Base-by-base conservation (phyloP, 2,888 invertebrate species). In the Thelaira solivaga region DNA sequence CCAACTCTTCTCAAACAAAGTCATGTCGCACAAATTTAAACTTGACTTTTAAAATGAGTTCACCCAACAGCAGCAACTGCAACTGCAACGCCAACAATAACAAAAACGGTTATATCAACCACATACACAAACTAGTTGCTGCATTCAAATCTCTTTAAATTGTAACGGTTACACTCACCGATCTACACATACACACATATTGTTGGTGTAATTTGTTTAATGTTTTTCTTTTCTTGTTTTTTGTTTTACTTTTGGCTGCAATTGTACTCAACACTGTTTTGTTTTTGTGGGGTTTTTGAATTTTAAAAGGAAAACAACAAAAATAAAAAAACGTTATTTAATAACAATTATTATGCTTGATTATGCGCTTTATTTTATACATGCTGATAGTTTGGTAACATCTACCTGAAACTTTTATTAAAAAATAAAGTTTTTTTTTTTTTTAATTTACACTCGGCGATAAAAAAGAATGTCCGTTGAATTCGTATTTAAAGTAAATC, bases 21-120 rank as follows among this genome's bases (percentile, higher is more conserved):
- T 67, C 76, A 68, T 77, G 76, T 77, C 76, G 68, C 55, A 68
- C 67, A 67, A 57, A 45, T 71, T 72, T 72, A 77, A 77, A 77
- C 76, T 77, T 77, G 76, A 77, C 76, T 77, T 68, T 77, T 62
- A 49, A 72, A 77, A 68, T 72, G 67, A 77, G 72, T 77, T 77
- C 76, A 75, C 59, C 36, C 41, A 47, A 24, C 59, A 39, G 1
- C 20, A 29, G 31, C 11, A 24, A 39, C 24, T 11, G 13, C 59
- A 59, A 39, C 16, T 26, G 18, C n/a, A n/a, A 29, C 41, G 43
- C 24, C 22, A 45, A 36, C 18, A 31, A 55, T n/a, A 20, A 34
- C 8, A 16, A 22, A 49, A 13, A 24, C 43, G 51, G 5, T 43
- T 13, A 4, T 22, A n/a, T 53, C 29, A n/a, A n/a, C n/a, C n/a